Evolutionary conservation across 2,888 invertebrate species (phyloP).

Genomic region (Osmoderma eremita): DNA sequence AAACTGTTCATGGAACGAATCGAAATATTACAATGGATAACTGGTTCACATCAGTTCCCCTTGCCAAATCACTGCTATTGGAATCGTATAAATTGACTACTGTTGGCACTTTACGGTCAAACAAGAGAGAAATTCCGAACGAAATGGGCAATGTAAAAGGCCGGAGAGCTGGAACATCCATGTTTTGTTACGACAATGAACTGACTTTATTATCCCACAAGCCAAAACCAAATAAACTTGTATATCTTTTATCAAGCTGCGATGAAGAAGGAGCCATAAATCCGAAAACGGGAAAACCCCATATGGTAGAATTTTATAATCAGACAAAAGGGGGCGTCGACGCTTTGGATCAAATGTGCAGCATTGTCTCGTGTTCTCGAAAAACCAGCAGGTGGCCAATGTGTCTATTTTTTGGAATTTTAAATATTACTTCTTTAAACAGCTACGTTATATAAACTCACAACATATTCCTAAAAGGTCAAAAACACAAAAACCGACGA

Average conservation of each 20-base stretch:
- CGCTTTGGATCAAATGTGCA: not conserved
- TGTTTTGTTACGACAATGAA: constrained; percentile 1
- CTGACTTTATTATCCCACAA: not conserved
- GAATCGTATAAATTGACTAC: not conserved
- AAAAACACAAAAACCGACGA: constrained; percentile 14
- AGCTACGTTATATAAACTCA: not conserved
- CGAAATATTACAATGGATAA: constrained; percentile 2
- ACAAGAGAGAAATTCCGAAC: not conserved
- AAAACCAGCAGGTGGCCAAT: constrained; percentile 14
- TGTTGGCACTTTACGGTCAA: not conserved
- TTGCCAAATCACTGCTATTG: not conserved
- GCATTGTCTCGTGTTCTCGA: not conserved
- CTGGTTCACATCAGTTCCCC: constrained; percentile 6
- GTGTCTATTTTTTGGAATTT: constrained; percentile 5
- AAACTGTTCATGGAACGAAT: constrained; percentile 1
- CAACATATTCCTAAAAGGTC: constrained; percentile 9
- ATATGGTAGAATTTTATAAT: constrained; percentile 7
- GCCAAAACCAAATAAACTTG: not conserved
- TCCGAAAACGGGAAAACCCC: not conserved
- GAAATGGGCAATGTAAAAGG: not conserved
- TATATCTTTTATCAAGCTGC: constrained; percentile 3
- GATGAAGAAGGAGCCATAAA: not conserved
- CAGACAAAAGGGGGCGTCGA: not conserved
- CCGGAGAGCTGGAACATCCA: constrained; percentile 5
- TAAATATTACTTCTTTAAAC: no score